Conservation (phyloP, 2,113 vertebrate genomes). For the Hyaena hyaena region DNA sequence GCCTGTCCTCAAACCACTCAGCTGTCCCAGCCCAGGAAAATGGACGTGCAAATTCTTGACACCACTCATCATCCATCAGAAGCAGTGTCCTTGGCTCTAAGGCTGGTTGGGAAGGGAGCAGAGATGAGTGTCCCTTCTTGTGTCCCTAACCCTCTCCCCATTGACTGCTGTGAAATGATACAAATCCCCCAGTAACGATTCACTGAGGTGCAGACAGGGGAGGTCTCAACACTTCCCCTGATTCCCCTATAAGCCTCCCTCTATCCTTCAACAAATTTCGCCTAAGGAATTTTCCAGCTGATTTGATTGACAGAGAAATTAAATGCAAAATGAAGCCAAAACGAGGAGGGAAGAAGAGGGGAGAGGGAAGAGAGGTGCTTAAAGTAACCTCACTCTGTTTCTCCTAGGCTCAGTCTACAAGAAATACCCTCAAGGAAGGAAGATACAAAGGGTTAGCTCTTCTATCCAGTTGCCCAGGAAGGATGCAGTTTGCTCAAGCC, state of each 20-base stretch:
- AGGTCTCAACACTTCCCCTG: background rate
- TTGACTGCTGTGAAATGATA: background rate
- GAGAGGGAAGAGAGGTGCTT: background rate
- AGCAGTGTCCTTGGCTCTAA: background rate
- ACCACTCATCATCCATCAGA: background rate
- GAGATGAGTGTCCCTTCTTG: background rate
- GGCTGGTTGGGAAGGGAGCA: background rate
- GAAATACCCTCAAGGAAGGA: conserved; percentile 81
- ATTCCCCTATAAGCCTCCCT: background rate
- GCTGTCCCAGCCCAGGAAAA: background rate
- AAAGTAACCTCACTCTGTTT: background rate
- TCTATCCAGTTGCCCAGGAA: conserved; percentile 83
- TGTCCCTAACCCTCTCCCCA: background rate
- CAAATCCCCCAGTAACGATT: no score
- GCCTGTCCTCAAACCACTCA: background rate
- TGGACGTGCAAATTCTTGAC: background rate
- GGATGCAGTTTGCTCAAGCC: conserved; percentile 88
- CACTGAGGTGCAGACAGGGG: background rate
- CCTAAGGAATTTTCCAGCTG: background rate
- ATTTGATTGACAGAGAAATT: background rate
- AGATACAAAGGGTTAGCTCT: conserved; percentile 63
- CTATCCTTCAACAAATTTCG: background rate
- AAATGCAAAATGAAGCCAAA: background rate
- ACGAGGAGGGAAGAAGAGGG: background rate
- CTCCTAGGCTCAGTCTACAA: conserved; percentile 84